phyloP scores from a whole-genome alignment of 2,113 vertebrate genomes.

The Synodontis membranacea region DNA sequence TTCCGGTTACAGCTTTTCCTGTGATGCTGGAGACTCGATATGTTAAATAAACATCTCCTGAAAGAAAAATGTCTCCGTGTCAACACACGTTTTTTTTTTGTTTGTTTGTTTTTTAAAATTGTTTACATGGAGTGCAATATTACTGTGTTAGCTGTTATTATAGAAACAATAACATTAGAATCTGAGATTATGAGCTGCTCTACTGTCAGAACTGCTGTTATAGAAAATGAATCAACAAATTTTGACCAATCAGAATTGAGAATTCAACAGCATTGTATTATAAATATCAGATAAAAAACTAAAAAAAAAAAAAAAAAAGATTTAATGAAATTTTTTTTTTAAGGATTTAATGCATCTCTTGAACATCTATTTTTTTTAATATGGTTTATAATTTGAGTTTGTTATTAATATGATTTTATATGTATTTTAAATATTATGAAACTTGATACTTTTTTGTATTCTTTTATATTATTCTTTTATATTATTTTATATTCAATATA shows the following conservation, averaged over 20 bases:
- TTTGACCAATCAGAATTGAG: not conserved
- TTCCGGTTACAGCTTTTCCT: not conserved
- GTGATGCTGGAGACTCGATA: not conserved
- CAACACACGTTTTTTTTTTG: no score
- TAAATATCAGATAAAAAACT: not conserved
- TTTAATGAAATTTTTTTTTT: not conserved
- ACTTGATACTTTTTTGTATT: not conserved
- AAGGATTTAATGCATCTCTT: not conserved
- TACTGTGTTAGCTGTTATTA: not conserved
- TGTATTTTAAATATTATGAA: not conserved
- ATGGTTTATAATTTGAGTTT: not conserved
- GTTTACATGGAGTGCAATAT: not conserved
- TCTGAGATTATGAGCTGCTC: not conserved
- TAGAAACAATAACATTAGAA: not conserved
- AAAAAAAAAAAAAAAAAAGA: no score
- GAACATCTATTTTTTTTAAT: not conserved
- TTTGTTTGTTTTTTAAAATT: no score
- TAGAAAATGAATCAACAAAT: not conserved
- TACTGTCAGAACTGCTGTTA: not conserved
- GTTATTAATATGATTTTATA: not conserved
- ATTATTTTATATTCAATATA: not conserved
- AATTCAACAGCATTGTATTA: not conserved
- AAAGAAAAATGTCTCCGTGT: not conserved
- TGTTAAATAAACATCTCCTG: not conserved
- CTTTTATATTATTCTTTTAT: no score